Evolutionary conservation across 2,113 vertebrate genomes (phyloP), one percentile per base, ranked within the genome.

Genomic region (Mirza zaza): DNA sequence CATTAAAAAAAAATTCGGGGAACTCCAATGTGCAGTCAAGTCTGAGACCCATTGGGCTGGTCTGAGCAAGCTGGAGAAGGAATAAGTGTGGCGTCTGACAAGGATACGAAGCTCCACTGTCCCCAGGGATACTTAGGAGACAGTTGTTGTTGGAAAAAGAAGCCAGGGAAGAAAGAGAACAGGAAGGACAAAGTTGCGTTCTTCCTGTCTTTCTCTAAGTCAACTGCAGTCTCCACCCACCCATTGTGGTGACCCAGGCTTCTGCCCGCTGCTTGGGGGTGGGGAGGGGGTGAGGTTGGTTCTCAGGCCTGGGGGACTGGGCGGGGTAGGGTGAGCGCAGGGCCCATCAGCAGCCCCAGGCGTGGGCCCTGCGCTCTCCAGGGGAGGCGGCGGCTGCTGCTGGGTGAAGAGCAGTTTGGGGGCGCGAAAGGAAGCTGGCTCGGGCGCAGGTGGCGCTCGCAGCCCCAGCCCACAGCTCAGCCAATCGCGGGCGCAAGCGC

Each of bases 401-500:
- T 5, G 50, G 12, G 57, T 81, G 71, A 65, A 95, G 45, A 95
- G 92, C 85, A 77, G 75, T 95, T 96, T 83, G 27, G 96, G 63
- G 85, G 89, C 87, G 91, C 91, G 23, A 65, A 91, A 80, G 80
- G 71, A 97, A 97, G 65, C 94, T 32, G 83, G 50, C 83, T 93
- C 2, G 6, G 59, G 95, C 65, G 75, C 97, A 97, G 98, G 98
- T 97, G 98, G 97, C 96, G 92, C 97, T 97, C 76, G 15, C 90
- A 94, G 87, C 92, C 93, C 77, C 94, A 92, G 77, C 91, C 91
- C 61, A 11, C 71, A 5, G 82, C 52, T 39, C 23, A 94, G 95
- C 97, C 96, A 97, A 80, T 97, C 90, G 93, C 97, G 20, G 95
- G 95, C 96, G 97, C 97, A 97, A 97, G 97, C 95, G 97, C 96